Base-by-base conservation (phyloP, 2,888 invertebrate species). In the Scaptomyza cyrtandrae region DNA sequence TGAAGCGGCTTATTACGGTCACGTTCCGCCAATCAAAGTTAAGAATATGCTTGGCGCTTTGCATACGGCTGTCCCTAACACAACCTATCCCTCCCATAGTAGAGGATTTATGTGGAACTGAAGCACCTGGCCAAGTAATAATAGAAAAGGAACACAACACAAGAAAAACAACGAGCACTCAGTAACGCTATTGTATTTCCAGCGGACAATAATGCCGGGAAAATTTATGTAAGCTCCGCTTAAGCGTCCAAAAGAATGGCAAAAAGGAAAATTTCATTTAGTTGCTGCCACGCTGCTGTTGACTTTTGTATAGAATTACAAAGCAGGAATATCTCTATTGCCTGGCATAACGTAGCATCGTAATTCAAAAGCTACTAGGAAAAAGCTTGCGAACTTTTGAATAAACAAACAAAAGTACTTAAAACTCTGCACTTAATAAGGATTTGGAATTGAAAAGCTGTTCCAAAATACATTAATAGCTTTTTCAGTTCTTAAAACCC, bases 1-100 rank as follows among this genome's bases (percentile, higher is more conserved):
- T 66, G 80, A 73, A 80, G 58, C 70, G 72, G 71, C 80, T 75
- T 80, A 72, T 85, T 70, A 69, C 73, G 68, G 86, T 86, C 83
- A 83, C 83, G 86, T 86, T 80, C 61, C 55, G 63, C 70, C 75
- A 60, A 83, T 86, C 80, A 86, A 83, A 72, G 65, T 66, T 68
- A 80, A 61, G 50, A 77, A 62, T 64, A 39, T 31, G 52, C 53
- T 9, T 44, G 53, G 48, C 69, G 69, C 60, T 64, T 78, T 78
- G 69, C 69, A 75, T 69, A 59, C 64, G 57, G 41, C 53, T 13
- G 31, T 14, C 19, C 19, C 48, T 19, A 24, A 6, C 16, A 19
- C 16, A 11, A 33, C 49, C 5, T 11, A 31, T 27, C 5, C 6
- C 14, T 27, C 5, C 6, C 14, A 37, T n/a, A n/a, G 11, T 16